Conservation (phyloP, 2,797 vertebrate genomes). For the Epinephelus malabaricus region DNA sequence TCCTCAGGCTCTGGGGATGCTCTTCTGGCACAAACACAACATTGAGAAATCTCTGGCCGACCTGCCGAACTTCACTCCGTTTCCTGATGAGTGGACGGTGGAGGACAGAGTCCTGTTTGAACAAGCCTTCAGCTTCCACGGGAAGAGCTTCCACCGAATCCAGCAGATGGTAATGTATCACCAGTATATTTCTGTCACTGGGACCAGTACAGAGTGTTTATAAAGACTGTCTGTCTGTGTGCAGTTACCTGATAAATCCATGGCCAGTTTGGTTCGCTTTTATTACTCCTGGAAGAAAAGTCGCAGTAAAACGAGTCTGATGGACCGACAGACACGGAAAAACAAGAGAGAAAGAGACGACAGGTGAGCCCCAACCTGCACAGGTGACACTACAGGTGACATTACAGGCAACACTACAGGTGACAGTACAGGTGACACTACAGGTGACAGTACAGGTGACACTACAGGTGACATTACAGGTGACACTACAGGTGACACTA, state of each 20-base stretch:
- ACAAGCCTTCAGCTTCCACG: constrained; percentile 97
- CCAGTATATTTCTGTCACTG: fast-evolving
- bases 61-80: constrained; percentile 97
- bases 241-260: constrained; percentile 95
- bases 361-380: constrained; percentile 85
- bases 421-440: background rate
- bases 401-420: background rate
- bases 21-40: constrained; percentile 99
- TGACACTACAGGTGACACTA: background rate
- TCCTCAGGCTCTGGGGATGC: constrained; percentile 94
- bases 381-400: background rate
- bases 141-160: constrained; percentile 97
- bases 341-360: constrained; percentile 94
- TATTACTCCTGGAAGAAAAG: constrained; percentile 99
- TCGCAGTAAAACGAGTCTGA: constrained; percentile 95
- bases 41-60: constrained; percentile 97
- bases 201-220: background rate
- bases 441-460: background rate
- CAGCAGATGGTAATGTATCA: constrained; percentile 92
- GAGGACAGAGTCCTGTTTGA: constrained; percentile 97
- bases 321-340: constrained; percentile 96
- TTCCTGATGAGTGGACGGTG: constrained; percentile 98
- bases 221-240: constrained; percentile 4
- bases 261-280: constrained; percentile 95
- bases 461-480: too few relatives aligned